Percentiles rank a stretch among this genome's conserved stretches.
Conservation (phyloP, 2,888 invertebrate species). For the Lasiommata megera region DNA sequence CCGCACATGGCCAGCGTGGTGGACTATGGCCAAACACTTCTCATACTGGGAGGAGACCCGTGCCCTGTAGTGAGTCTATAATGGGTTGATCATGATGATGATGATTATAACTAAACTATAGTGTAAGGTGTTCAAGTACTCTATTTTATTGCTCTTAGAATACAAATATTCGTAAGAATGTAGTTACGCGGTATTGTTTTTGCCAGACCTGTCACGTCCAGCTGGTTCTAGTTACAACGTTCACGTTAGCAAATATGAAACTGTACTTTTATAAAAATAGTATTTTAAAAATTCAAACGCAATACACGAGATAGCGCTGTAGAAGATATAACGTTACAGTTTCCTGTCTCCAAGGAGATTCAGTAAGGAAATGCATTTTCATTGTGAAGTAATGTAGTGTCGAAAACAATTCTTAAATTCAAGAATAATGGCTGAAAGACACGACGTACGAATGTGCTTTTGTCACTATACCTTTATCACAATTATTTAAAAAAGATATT, state of each 20-base stretch:
- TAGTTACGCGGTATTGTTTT: not conserved
- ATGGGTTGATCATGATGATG: too few species aligned
- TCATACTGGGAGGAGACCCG: too few species aligned
- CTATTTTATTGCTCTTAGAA: too few species aligned
- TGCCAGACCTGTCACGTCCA: not conserved
- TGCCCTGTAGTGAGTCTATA: too few species aligned
- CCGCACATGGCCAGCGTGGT: too few species aligned
- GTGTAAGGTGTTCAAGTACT: too few species aligned
- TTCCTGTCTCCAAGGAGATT: conserved; percentile 38
- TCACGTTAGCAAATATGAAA: not conserved
- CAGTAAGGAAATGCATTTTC: conserved; percentile 29
- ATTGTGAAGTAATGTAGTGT: conserved; percentile 33
- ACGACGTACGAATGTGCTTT: not conserved
- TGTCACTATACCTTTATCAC: not conserved
- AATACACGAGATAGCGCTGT: conserved; percentile 13
- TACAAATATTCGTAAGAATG: too few species aligned
- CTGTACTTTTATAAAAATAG: not conserved
- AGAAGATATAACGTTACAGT: conserved; percentile 30
- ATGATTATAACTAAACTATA: too few species aligned
- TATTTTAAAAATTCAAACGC: conserved; percentile 13
- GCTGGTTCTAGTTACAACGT: not conserved
- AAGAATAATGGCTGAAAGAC: conserved; percentile 23
- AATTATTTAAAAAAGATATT: too few species aligned
- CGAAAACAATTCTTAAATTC: conserved; percentile 32
- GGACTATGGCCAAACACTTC: too few species aligned